Conservation (phyloP, 2,888 invertebrate genomes). For the Lordiphosa fenestrarum region DNA sequence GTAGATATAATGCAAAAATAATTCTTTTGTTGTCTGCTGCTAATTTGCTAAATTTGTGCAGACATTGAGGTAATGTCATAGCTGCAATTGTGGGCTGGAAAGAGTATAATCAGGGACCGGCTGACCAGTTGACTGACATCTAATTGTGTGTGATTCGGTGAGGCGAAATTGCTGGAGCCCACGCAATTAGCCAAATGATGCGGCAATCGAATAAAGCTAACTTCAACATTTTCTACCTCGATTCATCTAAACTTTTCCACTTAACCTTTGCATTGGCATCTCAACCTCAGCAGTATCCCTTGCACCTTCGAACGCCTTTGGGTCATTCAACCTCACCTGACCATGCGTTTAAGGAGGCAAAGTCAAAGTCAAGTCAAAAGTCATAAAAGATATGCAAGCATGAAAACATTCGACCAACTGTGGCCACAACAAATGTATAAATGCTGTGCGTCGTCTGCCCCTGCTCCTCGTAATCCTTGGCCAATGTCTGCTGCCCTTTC, state of each 20-base stretch:
- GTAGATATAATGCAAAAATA: constrained; percentile 63
- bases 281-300: constrained; percentile 24
- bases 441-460: constrained; percentile 19
- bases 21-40: constrained; percentile 69
- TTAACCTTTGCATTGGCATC: constrained; percentile 38
- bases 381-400: constrained; percentile 71
- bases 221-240: too few species aligned
- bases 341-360: constrained; percentile 31
- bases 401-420: constrained; percentile 20
- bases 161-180: constrained; percentile 11
- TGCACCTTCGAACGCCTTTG: constrained; percentile 30
- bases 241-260: background rate
- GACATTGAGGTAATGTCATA: constrained; percentile 65
- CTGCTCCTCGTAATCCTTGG: constrained; percentile 53
- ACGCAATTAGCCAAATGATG: constrained; percentile 18
- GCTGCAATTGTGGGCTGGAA: constrained; percentile 19
- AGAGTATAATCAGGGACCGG: constrained; percentile 19
- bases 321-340: constrained; percentile 55
- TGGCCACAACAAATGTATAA: constrained; percentile 36
- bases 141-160: constrained; percentile 37
- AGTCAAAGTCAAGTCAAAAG: constrained; percentile 65
- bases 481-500: constrained; percentile 47
- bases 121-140: constrained; percentile 53
- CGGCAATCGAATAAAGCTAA: too few species aligned
- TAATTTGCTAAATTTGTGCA: constrained; percentile 60